Evolutionary conservation across 1,140 invertebrate genomes (phyloP).

Genomic region (Lasaia peninsularis): DNA sequence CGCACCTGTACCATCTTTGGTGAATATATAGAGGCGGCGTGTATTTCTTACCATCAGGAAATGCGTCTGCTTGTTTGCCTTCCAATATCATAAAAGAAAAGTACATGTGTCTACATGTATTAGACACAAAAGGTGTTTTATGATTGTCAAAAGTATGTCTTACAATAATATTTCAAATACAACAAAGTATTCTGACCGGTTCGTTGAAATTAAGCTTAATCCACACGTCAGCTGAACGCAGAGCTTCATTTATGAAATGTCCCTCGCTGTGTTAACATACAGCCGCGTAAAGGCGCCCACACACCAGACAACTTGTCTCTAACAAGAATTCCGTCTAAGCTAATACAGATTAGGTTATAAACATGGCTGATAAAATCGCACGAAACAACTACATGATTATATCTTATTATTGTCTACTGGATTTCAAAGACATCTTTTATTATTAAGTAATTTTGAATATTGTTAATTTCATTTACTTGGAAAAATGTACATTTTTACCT

Average conservation of each 20-base stretch:
- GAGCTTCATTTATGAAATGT: conserved; percentile 4
- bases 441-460: too few relatives aligned
- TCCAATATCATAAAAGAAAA: too few relatives aligned
- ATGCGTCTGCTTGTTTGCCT: too few relatives aligned
- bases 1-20: too few relatives aligned
- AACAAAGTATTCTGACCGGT: background rate
- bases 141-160: too few relatives aligned
- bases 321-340: conserved; percentile 2
- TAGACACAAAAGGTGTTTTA: too few relatives aligned
- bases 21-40: too few relatives aligned
- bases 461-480: too few relatives aligned
- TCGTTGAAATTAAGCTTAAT: background rate
- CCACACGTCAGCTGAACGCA: background rate
- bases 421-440: background rate
- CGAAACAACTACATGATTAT: background rate
- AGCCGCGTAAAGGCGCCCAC: conserved; percentile 2
- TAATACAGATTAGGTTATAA: conserved; percentile 8
- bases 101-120: too few relatives aligned
- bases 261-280: conserved; percentile 4
- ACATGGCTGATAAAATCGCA: background rate
- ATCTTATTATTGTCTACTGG: conserved; percentile 1
- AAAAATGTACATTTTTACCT: too few relatives aligned
- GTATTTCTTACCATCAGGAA: too few relatives aligned
- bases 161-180: too few relatives aligned
- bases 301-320: conserved; percentile 1